phyloP scores from a whole-genome alignment of 2,888 invertebrate species.

The Luffia ferchaultella region DNA sequence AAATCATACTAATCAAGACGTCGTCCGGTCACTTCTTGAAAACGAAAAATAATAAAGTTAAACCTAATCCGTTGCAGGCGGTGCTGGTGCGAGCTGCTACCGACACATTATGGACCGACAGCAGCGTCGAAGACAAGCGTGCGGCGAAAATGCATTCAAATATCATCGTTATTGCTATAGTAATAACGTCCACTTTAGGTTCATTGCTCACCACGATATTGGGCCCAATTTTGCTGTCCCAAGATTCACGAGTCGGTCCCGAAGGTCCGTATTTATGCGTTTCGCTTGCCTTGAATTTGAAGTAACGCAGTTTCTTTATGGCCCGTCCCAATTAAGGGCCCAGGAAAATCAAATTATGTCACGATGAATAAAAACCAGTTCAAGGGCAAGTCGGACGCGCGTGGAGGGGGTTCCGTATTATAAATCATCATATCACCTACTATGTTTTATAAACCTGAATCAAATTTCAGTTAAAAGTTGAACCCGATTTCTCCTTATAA shows the following conservation, averaged over 20 bases:
- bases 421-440: no score
- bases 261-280: constrained; percentile 28
- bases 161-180: constrained; percentile 54
- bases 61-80: constrained; percentile 33
- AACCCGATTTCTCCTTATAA: background rate
- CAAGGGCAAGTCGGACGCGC: no score
- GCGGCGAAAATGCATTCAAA: constrained; percentile 48
- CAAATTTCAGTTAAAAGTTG: background rate
- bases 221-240: constrained; percentile 46
- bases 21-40: no score
- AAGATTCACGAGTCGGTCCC: constrained; percentile 41
- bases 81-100: constrained; percentile 50
- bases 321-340: background rate
- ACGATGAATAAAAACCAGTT: background rate
- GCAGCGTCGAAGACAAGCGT: constrained; percentile 29
- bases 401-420: no score
- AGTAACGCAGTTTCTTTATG: background rate
- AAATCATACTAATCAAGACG: no score
- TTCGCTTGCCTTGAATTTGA: background rate
- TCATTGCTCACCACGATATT: constrained; percentile 42
- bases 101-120: constrained; percentile 44
- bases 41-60: background rate
- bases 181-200: constrained; percentile 47
- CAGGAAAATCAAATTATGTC: background rate
- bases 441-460: background rate